Conservation (phyloP, 2,888 invertebrate species). For the Tridacna gigas region DNA sequence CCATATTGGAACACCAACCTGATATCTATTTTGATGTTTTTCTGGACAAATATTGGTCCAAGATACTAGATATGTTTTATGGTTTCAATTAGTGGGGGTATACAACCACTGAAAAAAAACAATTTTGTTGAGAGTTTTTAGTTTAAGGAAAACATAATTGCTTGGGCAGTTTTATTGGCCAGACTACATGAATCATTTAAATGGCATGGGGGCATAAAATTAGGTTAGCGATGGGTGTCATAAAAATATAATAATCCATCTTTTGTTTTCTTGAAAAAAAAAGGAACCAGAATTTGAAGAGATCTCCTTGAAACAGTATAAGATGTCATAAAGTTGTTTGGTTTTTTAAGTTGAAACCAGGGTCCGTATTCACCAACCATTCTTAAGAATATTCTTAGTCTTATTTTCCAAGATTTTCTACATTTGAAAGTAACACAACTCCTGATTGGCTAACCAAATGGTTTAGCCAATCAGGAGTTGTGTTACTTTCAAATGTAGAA, state of each 20-base stretch:
- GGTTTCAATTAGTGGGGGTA: conserved; percentile 58
- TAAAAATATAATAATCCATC: conserved; percentile 52
- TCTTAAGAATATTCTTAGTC: too few species aligned
- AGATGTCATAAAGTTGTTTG: too few species aligned
- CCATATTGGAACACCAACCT: conserved; percentile 7
- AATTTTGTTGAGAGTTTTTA: conserved; percentile 47
- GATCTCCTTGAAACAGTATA: too few species aligned
- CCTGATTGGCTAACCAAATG: too few species aligned
- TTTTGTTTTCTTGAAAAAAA: conserved; percentile 20
- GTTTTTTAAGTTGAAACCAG: too few species aligned
- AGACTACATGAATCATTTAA: conserved; percentile 54
- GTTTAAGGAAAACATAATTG: conserved; percentile 52
- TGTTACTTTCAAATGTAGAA: too few species aligned
- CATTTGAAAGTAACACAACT: too few species aligned
- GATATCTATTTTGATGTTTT: conserved; percentile 12
- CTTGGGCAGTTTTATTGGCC: conserved; percentile 61
- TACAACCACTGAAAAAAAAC: conserved; percentile 33
- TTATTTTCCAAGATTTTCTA: too few species aligned
- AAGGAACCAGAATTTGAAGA: too few species aligned
- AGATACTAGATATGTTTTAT: conserved; percentile 47
- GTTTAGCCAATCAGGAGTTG: too few species aligned
- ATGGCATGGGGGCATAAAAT: conserved; percentile 58
- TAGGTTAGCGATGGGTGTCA: conserved; percentile 37
- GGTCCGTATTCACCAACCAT: too few species aligned
- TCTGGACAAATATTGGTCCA: conserved; percentile 32